Evolutionary conservation across 2,888 invertebrate species (phyloP).

Genomic region (Pedicia rivosa): DNA sequence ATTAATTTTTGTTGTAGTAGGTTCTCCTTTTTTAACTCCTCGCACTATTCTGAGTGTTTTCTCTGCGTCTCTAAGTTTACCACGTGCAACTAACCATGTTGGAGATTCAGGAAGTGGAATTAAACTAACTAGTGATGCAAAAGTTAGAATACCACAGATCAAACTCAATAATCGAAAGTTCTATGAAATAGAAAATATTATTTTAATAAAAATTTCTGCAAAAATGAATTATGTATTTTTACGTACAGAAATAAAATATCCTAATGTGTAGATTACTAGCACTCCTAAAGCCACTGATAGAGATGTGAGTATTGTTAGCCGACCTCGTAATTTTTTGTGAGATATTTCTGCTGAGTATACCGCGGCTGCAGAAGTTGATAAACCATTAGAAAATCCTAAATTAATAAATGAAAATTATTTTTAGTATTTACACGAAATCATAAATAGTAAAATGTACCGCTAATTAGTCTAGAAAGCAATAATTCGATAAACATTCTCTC

Average conservation of each 20-base stretch:
- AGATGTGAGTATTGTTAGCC: constrained; percentile 44
- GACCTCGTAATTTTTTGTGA: constrained; percentile 42
- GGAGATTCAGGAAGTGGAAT: constrained; percentile 48
- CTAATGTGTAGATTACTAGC: constrained; percentile 43
- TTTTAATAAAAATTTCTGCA: too few species aligned
- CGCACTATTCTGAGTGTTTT: constrained; percentile 42
- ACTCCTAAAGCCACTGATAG: constrained; percentile 47
- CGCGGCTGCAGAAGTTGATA: constrained; percentile 25
- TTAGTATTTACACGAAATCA: neutral
- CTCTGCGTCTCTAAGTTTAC: constrained; percentile 38
- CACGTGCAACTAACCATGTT: constrained; percentile 46
- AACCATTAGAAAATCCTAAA: constrained; percentile 23
- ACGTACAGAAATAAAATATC: constrained; percentile 29
- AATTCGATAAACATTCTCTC: constrained; percentile 21
- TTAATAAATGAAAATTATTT: neutral
- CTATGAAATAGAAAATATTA: too few species aligned
- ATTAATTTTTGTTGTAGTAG: too few species aligned
- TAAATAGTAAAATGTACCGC: constrained; percentile 18
- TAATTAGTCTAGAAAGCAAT: constrained; percentile 22
- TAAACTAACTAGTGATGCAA: constrained; percentile 29
- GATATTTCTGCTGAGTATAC: constrained; percentile 30
- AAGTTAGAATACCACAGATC: constrained; percentile 23
- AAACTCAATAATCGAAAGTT: constrained; percentile 26
- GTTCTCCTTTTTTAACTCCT: too few species aligned
- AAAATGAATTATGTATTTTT: too few species aligned